A percentile compares a stretch with the other conserved stretches of the same genome.
Evolutionary conservation across 2,888 invertebrate species (phyloP).

Genomic region (Drosophila colorata): DNA sequence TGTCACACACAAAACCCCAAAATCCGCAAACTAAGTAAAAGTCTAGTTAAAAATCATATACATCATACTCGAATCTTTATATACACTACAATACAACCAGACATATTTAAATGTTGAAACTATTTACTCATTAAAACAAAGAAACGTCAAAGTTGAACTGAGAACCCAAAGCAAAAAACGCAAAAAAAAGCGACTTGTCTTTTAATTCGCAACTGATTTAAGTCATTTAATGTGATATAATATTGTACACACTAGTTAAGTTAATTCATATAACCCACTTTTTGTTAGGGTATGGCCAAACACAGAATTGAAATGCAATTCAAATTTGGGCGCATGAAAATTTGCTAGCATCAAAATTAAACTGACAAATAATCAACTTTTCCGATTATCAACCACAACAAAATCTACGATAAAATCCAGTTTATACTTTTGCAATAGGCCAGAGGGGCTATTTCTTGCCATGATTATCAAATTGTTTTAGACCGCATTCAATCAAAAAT

Average conservation of each 20-base stretch:
- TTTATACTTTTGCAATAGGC: neutral
- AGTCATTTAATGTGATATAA: neutral
- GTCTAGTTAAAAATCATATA: conserved; percentile 8
- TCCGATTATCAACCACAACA: neutral
- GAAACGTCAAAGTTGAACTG: too few relatives aligned
- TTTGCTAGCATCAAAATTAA: conserved; percentile 7
- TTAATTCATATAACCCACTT: neutral
- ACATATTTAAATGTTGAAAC: neutral
- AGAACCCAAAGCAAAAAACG: too few relatives aligned
- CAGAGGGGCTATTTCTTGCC: too few relatives aligned
- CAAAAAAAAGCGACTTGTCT: too few relatives aligned
- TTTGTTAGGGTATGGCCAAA: neutral
- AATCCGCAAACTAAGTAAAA: neutral
- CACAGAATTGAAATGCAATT: neutral
- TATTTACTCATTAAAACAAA: neutral
- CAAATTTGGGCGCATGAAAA: neutral
- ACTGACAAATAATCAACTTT: conserved; percentile 6
- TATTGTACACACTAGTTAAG: too few relatives aligned
- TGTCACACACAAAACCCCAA: conserved; percentile 13
- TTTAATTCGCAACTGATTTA: too few relatives aligned
- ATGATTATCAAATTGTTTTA: neutral
- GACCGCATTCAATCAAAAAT: neutral
- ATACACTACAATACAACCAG: conserved; percentile 1
- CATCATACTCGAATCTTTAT: conserved; percentile 1
- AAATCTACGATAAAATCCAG: neutral